Conservation (phyloP, 2,113 vertebrate genomes). For the Apistogramma diplotaenia region DNA sequence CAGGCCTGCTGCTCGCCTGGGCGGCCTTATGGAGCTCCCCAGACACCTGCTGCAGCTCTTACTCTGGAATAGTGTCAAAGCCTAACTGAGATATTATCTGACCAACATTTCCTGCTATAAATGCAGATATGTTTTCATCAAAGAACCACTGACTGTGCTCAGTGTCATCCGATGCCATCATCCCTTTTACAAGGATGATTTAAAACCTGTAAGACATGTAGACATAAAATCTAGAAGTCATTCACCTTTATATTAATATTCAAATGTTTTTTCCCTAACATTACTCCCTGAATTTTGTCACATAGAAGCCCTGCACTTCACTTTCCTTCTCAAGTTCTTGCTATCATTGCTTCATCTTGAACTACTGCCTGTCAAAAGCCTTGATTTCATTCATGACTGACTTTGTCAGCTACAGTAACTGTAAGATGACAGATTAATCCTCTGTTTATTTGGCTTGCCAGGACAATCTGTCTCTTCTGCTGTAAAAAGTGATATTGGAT, state of each 20-base stretch:
- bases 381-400: constrained; percentile 59
- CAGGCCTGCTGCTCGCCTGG: constrained; percentile 69
- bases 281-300: not conserved
- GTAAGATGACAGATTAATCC: constrained; percentile 61
- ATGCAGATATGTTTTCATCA: not conserved
- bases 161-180: too few species aligned
- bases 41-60: constrained; percentile 73
- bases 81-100: constrained; percentile 32
- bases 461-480: constrained; percentile 52
- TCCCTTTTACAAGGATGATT: too few species aligned
- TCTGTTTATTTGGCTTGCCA: constrained; percentile 62
- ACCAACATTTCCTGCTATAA: constrained; percentile 7
- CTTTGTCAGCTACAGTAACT: constrained; percentile 53
- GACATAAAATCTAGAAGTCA: not conserved
- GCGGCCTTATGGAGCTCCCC: constrained; percentile 48
- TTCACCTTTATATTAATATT: not conserved
- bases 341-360: constrained; percentile 48
- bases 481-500: constrained; percentile 52
- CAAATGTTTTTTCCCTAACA: not conserved
- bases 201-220: not conserved
- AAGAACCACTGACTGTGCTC: not conserved
- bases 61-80: constrained; percentile 10
- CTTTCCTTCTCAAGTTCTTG: constrained; percentile 23
- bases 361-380: constrained; percentile 51
- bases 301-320: constrained; percentile 29